These are phyloP conservation scores for Tipula vernalis DNA, from an alignment of 2,888 invertebrate genomes.

Conservation along the genomic window DNA sequence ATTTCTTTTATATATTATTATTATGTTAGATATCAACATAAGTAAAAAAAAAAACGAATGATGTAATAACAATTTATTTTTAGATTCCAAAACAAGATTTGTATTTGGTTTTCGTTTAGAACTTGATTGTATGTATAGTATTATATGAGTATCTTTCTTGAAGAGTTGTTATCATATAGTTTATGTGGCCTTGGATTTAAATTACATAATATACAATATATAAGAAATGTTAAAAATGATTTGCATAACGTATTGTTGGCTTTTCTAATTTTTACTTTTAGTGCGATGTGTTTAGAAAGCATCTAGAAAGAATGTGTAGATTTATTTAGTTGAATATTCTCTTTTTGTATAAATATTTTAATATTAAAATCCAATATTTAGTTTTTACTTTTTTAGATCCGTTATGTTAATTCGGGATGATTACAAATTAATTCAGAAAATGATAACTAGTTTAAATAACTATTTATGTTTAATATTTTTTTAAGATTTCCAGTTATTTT, in stretches of 20 bases:
- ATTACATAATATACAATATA: background rate
- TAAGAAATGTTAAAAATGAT: background rate
- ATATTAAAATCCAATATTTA: no score
- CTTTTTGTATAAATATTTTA: no score
- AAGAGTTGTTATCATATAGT: background rate
- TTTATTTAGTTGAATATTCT: no score
- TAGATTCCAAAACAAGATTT: background rate
- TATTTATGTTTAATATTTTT: no score
- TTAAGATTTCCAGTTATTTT: no score
- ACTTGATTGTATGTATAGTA: background rate
- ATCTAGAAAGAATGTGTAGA: background rate
- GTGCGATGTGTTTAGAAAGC: background rate
- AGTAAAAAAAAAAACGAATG: background rate
- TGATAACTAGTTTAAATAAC: no score
- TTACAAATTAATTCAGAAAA: no score
- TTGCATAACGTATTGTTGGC: background rate
- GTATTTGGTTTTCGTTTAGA: background rate
- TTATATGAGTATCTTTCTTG: background rate
- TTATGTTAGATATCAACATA: background rate
- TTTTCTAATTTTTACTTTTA: background rate
- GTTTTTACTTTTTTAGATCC: no score
- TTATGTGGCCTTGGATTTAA: background rate
- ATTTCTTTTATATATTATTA: background rate
- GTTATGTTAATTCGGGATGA: no score
- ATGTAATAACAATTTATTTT: background rate